phyloP scores from a whole-genome alignment of 2,888 invertebrate species.

The Folsomia candida region DNA sequence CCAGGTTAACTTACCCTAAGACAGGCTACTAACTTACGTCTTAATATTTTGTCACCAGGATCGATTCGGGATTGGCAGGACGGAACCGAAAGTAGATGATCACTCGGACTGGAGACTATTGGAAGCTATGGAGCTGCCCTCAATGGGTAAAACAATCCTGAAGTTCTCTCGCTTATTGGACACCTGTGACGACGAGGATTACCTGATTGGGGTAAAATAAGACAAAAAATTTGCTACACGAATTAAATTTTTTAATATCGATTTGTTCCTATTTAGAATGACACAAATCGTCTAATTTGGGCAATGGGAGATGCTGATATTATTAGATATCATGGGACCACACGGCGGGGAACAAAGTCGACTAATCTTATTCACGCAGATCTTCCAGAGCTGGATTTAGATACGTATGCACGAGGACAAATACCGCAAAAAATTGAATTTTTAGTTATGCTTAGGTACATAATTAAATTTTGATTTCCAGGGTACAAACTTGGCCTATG shows the following conservation, averaged over 20 bases:
- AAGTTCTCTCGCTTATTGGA: slow-evolving; percentile 4
- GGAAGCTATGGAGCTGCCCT: neutral
- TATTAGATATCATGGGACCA: neutral
- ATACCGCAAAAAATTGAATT: too few species aligned
- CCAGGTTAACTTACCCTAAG: too few species aligned
- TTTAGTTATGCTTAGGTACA: too few species aligned
- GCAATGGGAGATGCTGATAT: slow-evolving; percentile 9
- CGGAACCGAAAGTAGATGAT: neutral
- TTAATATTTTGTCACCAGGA: too few species aligned
- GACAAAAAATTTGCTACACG: too few species aligned
- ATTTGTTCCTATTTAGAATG: neutral
- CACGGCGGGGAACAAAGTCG: slow-evolving; percentile 7
- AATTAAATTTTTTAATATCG: too few species aligned
- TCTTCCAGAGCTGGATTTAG: neutral
- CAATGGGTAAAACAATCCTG: neutral
- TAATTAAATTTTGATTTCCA: neutral
- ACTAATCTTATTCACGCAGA: neutral
- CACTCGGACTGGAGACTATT: slow-evolving; percentile 7
- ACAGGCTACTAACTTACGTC: too few species aligned
- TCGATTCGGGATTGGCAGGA: neutral
- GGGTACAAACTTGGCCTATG: slow-evolving; percentile 1
- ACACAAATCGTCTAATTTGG: slow-evolving; percentile 16
- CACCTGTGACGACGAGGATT: too few species aligned
- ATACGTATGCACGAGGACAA: neutral
- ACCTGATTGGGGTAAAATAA: too few species aligned